Conservation (phyloP, 2,797 vertebrate genomes). For the Chanos chanos region DNA sequence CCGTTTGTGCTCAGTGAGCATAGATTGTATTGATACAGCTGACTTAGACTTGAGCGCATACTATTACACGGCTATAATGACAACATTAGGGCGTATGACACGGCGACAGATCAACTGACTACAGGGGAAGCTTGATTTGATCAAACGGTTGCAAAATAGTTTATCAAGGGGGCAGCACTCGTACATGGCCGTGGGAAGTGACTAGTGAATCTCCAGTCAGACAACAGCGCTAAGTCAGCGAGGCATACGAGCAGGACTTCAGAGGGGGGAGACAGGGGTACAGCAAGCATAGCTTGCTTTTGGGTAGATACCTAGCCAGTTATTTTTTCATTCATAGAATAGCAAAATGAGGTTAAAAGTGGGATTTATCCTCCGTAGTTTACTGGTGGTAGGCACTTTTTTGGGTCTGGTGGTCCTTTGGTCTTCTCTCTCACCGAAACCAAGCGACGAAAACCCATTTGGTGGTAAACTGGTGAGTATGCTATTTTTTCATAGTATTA, state of each 20-base stretch:
- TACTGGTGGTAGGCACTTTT: conserved; percentile 81
- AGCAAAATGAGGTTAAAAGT: conserved; percentile 86
- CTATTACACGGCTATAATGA: too few species aligned
- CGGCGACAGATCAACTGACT: too few species aligned
- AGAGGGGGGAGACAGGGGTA: too few species aligned
- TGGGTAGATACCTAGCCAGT: conserved; percentile 10
- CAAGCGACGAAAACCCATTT: conserved; percentile 68
- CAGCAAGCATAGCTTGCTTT: conserved; percentile 22
- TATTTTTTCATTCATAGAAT: background rate
- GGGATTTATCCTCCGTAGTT: conserved; percentile 84
- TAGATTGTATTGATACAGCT: too few species aligned
- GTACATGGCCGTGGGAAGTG: too few species aligned
- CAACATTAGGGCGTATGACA: too few species aligned
- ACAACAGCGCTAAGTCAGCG: background rate
- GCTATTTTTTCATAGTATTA: background rate
- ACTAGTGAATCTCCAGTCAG: too few species aligned
- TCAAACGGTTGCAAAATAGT: background rate
- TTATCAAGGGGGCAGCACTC: background rate
- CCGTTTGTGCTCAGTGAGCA: conserved; percentile 31
- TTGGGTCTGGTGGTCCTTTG: conserved; percentile 85
- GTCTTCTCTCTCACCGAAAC: conserved; percentile 80
- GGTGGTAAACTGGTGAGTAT: conserved; percentile 55
- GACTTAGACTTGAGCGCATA: too few species aligned
- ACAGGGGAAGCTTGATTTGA: background rate
- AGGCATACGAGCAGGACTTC: conserved; percentile 3